Base-by-base conservation (phyloP, 2,888 invertebrate genomes). In the Eretmocerus hayati region DNA sequence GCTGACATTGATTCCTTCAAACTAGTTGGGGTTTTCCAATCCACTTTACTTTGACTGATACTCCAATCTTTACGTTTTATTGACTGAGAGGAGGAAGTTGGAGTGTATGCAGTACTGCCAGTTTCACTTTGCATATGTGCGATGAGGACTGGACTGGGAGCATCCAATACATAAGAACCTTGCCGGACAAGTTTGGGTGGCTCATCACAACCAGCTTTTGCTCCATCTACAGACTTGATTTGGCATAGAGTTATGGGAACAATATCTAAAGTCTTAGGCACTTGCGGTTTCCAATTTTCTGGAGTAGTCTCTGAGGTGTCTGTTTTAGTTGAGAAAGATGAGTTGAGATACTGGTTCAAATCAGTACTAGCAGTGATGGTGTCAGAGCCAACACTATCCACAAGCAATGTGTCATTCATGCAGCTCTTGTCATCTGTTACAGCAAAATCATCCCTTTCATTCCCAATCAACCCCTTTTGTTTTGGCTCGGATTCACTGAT, bases 111-210 rank as follows among this genome's bases (percentile, higher is more conserved):
- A 5, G 55, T 41, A 36, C 50, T 55, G 11, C 21, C 42, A 4
- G 58, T 41, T 46, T 60, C 61, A 75, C 75, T 54, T 64, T 81
- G 76, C 39, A 83, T 71, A 60, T 81, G 80, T 9, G 83, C 83
- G 20, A 84, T 63, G 8, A 90, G 75, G 54, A 82, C 81, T 1
- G 87, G 86, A 62, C 90, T 87, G 0, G 90, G 90, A 19, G 79
- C 75, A 0, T 88, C 81, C 39, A 90, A 69, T 1, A 86, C 85
- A 62, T 90, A 90, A 0, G 90, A 90, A 53, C 84, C 81, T 61
- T 86, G 85, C 42, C 89, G 76, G 11, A 83, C 75, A 46, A 86
- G 67, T 56, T 73, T 70, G 5, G 75, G 71, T 65, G 63, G 58
- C 16, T 58, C 56, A 4, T 52, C 58, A 43, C 60, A 64, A 9